Evolutionary conservation across 2,888 invertebrate genomes (phyloP).

Genomic region (Cosmia trapezina): DNA sequence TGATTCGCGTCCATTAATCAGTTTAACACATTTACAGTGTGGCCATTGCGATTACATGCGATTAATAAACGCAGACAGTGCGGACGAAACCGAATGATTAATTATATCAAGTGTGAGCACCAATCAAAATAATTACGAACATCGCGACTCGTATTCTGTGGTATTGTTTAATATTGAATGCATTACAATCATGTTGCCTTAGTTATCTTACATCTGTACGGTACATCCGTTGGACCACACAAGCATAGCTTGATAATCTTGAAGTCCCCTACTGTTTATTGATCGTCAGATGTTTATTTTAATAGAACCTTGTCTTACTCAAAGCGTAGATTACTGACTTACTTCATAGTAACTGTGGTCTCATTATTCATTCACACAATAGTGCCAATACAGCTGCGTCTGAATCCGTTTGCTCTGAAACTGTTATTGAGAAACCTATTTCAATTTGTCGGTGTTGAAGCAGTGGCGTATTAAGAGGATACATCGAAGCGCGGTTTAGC

Average conservation of each 20-base stretch:
- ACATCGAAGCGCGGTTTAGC: no score
- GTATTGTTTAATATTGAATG: conserved; percentile 59
- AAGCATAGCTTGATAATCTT: conserved; percentile 28
- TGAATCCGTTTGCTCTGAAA: conserved; percentile 45
- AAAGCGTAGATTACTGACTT: conserved; percentile 36
- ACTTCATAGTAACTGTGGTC: conserved; percentile 22
- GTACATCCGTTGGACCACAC: conserved; percentile 60
- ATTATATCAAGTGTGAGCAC: conserved; percentile 76
- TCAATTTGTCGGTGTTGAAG: conserved; percentile 41
- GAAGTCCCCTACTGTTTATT: conserved; percentile 43
- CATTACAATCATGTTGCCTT: conserved; percentile 38
- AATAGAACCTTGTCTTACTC: conserved; percentile 21
- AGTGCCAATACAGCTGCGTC: conserved; percentile 52
- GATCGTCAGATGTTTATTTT: conserved; percentile 34
- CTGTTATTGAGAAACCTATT: conserved; percentile 48
- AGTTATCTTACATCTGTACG: conserved; percentile 58
- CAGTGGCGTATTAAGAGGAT: conserved; percentile 27
- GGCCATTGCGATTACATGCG: conserved; percentile 80
- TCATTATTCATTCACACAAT: conserved; percentile 52
- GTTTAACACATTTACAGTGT: conserved; percentile 85
- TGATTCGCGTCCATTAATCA: conserved; percentile 86
- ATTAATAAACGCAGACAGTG: conserved; percentile 80
- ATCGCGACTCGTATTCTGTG: conserved; percentile 68
- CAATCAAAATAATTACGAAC: conserved; percentile 81
- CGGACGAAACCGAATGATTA: conserved; percentile 83